Evolutionary conservation across 2,888 invertebrate species (phyloP), one percentile per base, ranked within the genome.

Genomic region (Nomada fabriciana): DNA sequence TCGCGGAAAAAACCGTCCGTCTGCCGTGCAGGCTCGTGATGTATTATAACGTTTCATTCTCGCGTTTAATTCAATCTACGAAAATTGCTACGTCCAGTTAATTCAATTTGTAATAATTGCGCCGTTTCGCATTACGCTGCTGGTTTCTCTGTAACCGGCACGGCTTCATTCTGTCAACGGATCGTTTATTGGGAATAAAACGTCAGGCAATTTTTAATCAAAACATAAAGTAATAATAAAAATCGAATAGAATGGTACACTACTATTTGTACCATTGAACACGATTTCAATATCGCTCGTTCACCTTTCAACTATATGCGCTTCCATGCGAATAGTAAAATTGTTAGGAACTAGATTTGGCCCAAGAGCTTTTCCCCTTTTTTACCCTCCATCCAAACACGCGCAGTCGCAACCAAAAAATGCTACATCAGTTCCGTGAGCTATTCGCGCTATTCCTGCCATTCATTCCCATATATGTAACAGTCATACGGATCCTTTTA

Each of bases 1-100:
- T 47, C 59, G 29, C 2, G 23, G 60, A 5, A 20, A 69, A 63
- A 60, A 70, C 43, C 36, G 36, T 36, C 25, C 9, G 15, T 15
- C n/a, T 18, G 2, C 13, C 2, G 23, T 23, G 20, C 15, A 13
- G 11, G 20, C 13, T 5, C n/a, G 18, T 10, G 9, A 10, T 18
- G 7, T 15, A 52, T 61, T 71, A 52, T 71, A 71, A 71, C 61
- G 23, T 72, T 72, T 63, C 42, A 23, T 53, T 64, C 29, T 43
- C 52, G 11, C 59, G 59, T 65, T 80, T 77, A 60, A 78, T 69
- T 78, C 43, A 53, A 80, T 80, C 47, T 42, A 18, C 20, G 53
- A 71, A 78, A 70, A 70, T 60, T 53, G 53, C 53, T n/a, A 13
- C 47, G 29, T 36, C 25, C n/a, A 25, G 60, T 75, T 42, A 63